A percentile compares a stretch with the other conserved stretches of the same genome.
phyloP scores from a whole-genome alignment of 2,888 invertebrate genomes.

The Falcaria lacertinaria region DNA sequence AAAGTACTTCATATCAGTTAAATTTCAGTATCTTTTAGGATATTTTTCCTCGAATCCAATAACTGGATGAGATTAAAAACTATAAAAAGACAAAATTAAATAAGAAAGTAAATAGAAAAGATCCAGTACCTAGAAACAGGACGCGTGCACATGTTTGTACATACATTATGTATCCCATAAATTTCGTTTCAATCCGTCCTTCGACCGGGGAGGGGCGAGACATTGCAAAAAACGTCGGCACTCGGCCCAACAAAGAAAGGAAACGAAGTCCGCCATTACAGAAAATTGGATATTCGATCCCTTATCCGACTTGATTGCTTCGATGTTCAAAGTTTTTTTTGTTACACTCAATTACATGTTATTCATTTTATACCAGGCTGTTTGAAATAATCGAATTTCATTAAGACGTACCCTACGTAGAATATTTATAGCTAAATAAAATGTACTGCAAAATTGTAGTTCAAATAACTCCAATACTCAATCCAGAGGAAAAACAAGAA shows the following conservation, averaged over 20 bases:
- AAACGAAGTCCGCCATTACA: conserved; percentile 73
- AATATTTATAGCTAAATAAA: too few relatives aligned
- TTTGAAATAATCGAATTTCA: too few relatives aligned
- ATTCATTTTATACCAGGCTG: not conserved
- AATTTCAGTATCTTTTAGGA: too few relatives aligned
- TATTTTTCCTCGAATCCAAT: too few relatives aligned
- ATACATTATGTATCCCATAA: conserved; percentile 44
- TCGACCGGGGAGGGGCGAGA: conserved; percentile 52
- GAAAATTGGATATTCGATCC: conserved; percentile 67
- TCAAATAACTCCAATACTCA: conserved; percentile 31
- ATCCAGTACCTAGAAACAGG: too few relatives aligned
- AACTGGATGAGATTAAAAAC: too few relatives aligned
- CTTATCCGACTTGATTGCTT: conserved; percentile 25
- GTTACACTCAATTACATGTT: not conserved
- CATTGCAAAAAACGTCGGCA: conserved; percentile 70
- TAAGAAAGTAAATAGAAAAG: too few relatives aligned
- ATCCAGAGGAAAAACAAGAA: conserved; percentile 60
- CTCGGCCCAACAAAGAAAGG: conserved; percentile 66
- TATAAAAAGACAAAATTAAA: too few relatives aligned
- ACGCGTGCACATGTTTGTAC: conserved; percentile 13
- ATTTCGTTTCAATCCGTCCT: conserved; percentile 42
- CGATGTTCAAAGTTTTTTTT: not conserved
- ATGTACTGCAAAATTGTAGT: conserved; percentile 11
- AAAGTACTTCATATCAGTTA: too few relatives aligned
- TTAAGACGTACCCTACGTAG: too few relatives aligned